Conservation (phyloP, 2,888 invertebrate species). For the Hololepta plana region DNA sequence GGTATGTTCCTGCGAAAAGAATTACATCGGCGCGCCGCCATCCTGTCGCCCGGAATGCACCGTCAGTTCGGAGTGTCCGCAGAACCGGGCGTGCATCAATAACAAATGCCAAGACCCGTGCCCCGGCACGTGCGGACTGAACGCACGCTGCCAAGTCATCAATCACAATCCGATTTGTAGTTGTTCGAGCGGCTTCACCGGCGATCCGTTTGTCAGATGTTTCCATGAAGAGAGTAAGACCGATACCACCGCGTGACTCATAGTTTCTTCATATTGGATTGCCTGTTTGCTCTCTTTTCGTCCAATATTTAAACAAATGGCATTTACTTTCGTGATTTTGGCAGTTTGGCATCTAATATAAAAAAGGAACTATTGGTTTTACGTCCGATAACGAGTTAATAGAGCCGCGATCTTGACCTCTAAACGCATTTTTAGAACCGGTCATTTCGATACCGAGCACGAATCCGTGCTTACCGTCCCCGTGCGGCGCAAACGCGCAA, state of each 20-base stretch:
- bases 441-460: conserved; percentile 39
- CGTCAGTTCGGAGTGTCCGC: conserved; percentile 66
- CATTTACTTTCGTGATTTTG: neutral
- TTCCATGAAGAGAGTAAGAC: conserved; percentile 46
- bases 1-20: conserved; percentile 59
- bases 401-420: too few species aligned
- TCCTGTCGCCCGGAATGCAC: conserved; percentile 69
- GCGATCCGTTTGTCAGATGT: conserved; percentile 69
- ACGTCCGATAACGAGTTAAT: too few species aligned
- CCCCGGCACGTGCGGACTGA: conserved; percentile 61
- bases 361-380: too few species aligned
- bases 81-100: conserved; percentile 62
- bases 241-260: conserved; percentile 5
- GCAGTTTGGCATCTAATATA: too few species aligned
- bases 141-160: conserved; percentile 66
- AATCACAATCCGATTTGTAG: conserved; percentile 79
- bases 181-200: conserved; percentile 58
- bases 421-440: too few species aligned
- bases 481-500: conserved; percentile 71
- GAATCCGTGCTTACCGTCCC: conserved; percentile 66
- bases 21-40: conserved; percentile 62
- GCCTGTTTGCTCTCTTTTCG: too few species aligned
- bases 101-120: conserved; percentile 70
- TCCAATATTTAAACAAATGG: too few species aligned
- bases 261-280: too few species aligned